phyloP scores from a whole-genome alignment of 2,113 vertebrate genomes.

The Pseudorectes ferrugineus region DNA sequence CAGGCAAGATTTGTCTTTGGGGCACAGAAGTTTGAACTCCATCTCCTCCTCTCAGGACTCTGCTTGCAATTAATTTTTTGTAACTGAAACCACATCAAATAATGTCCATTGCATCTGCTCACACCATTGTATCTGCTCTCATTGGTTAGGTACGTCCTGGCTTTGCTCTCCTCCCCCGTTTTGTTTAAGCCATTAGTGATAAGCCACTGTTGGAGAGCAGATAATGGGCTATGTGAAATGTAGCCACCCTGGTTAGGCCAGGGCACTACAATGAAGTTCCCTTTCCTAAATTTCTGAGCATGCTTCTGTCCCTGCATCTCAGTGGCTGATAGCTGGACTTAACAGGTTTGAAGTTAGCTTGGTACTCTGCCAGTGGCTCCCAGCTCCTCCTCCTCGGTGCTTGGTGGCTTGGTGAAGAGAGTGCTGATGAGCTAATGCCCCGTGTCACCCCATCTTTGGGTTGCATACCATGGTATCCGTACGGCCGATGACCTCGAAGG shows the following conservation, averaged over 20 bases:
- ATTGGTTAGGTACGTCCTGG: neutral
- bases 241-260: neutral
- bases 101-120: neutral
- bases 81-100: neutral
- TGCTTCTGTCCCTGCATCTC: neutral
- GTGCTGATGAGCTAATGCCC: neutral
- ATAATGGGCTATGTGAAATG: neutral
- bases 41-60: neutral
- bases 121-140: neutral
- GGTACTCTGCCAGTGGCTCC: neutral
- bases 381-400: neutral
- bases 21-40: neutral
- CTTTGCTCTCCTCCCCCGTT: neutral
- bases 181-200: neutral
- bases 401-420: neutral
- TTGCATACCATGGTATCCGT: constrained; percentile 77
- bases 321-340: neutral
- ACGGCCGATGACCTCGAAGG: constrained; percentile 81
- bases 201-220: neutral
- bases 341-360: neutral
- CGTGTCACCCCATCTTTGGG: neutral
- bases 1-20: accelerated
- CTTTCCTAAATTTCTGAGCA: neutral
- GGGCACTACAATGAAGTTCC: neutral
- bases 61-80: neutral